A percentile compares a stretch with the other conserved stretches of the same genome.
These are phyloP conservation scores for Aricia agestis DNA, from an alignment of 1,140 invertebrate species.

Conservation along the genomic window DNA sequence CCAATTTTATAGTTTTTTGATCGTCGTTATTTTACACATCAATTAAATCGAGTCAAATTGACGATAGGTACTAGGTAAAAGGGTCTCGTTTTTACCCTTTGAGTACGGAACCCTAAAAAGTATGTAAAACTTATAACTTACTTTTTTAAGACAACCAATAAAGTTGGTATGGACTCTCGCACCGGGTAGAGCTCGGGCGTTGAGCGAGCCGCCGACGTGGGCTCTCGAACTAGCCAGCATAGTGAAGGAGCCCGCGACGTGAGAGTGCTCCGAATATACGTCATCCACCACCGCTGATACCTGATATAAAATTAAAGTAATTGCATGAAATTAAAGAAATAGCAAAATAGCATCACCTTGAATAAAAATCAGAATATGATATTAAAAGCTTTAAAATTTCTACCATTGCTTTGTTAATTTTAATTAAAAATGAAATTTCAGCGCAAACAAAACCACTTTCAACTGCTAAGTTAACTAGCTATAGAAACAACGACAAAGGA, in stretches of 20 bases:
- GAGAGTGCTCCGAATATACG: constrained; percentile 92
- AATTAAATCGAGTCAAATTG: no score
- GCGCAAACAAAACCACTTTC: neutral
- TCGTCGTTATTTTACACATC: no score
- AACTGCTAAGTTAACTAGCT: neutral
- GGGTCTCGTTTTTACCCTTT: no score
- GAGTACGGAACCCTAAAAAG: no score
- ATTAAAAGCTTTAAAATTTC: no score
- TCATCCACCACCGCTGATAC: constrained; percentile 94
- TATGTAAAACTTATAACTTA: no score
- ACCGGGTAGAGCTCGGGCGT: constrained; percentile 86
- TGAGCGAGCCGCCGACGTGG: constrained; percentile 92
- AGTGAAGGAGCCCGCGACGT: constrained; percentile 93
- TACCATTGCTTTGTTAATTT: no score
- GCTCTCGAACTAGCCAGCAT: constrained; percentile 91
- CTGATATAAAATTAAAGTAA: constrained; percentile 69
- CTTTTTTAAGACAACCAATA: constrained; percentile 96
- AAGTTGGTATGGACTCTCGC: constrained; percentile 93
- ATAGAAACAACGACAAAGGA: neutral
- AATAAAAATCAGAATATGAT: no score
- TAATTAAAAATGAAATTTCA: neutral
- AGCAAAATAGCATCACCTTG: no score
- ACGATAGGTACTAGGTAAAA: no score
- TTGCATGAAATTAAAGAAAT: no score
- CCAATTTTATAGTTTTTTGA: no score